These are phyloP conservation scores for Numenius phaeopus DNA, from an alignment of 2,797 vertebrate genomes.

Conservation along the genomic window DNA sequence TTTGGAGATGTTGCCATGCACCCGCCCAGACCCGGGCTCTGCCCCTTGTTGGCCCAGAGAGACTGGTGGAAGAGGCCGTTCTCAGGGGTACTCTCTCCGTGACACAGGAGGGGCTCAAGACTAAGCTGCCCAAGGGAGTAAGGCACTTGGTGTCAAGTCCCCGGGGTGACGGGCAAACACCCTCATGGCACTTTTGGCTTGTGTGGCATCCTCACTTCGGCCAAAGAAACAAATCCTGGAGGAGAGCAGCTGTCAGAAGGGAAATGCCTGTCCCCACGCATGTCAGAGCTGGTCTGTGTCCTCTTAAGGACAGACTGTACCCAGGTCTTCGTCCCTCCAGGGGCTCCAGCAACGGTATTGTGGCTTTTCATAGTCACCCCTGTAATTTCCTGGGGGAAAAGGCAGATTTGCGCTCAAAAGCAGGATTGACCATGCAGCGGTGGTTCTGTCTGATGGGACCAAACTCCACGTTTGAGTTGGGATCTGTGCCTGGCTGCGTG, in stretches of 20 bases:
- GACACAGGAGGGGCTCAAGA: not conserved
- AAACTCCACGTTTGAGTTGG: not conserved
- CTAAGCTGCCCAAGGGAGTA: not conserved
- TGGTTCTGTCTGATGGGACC: not conserved
- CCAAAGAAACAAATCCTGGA: not conserved
- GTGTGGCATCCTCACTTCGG: not conserved
- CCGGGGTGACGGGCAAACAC: rapidly evolving
- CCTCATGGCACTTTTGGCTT: not conserved
- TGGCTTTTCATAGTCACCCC: not conserved
- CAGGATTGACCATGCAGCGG: rapidly evolving
- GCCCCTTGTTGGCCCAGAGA: not conserved
- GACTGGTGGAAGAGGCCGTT: not conserved
- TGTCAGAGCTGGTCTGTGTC: not conserved
- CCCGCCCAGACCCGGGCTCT: rapidly evolving
- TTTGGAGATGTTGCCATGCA: rapidly evolving
- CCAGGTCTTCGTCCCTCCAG: not conserved
- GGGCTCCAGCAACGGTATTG: rapidly evolving
- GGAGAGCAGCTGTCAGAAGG: not conserved
- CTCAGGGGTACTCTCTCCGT: rapidly evolving
- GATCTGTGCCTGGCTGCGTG: not conserved
- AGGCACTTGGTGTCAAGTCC: rapidly evolving
- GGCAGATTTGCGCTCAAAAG: not conserved
- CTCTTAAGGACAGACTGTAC: not conserved
- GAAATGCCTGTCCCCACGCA: rapidly evolving
- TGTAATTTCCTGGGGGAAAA: not conserved